phyloP scores from a whole-genome alignment of 2,888 invertebrate species.

The Endomychus coccineus region DNA sequence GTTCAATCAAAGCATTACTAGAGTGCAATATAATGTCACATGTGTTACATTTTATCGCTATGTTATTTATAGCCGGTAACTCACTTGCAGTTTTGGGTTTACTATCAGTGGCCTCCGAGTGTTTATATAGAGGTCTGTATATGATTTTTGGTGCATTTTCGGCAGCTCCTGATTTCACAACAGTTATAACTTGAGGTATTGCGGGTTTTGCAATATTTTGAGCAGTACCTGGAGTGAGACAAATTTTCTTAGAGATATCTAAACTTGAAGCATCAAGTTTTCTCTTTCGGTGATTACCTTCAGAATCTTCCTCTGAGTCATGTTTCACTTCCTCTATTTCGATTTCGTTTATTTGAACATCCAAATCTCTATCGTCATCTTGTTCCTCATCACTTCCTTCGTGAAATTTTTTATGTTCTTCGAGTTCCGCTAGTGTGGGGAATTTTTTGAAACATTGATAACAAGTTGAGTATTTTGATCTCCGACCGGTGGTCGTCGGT shows the following conservation, averaged over 20 bases:
- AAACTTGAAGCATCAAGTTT: not conserved
- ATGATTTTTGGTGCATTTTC: not conserved
- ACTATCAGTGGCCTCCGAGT: too few relatives aligned
- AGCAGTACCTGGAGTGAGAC: too few relatives aligned
- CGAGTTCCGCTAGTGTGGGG: conserved; percentile 4
- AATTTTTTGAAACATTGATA: conserved; percentile 12
- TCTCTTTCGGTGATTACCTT: not conserved
- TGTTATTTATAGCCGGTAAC: conserved; percentile 8
- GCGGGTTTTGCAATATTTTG: too few relatives aligned
- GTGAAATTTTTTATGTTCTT: conserved; percentile 7
- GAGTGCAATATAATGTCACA: conserved; percentile 9
- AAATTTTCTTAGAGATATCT: too few relatives aligned
- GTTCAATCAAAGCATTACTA: conserved; percentile 6
- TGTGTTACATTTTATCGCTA: conserved; percentile 6
- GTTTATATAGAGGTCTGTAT: not conserved
- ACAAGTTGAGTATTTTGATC: conserved; percentile 4
- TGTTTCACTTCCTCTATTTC: conserved; percentile 9
- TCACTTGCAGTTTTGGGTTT: too few relatives aligned
- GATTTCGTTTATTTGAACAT: conserved; percentile 5
- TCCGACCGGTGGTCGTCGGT: too few relatives aligned
- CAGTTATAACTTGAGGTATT: not conserved
- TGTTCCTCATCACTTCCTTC: conserved; percentile 10
- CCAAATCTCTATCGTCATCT: not conserved
- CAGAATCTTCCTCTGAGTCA: not conserved
- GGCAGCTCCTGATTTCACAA: not conserved